Evolutionary conservation across 2,888 invertebrate species (phyloP), one percentile per base, ranked within the genome.

Genomic region (Andrena marginata): DNA sequence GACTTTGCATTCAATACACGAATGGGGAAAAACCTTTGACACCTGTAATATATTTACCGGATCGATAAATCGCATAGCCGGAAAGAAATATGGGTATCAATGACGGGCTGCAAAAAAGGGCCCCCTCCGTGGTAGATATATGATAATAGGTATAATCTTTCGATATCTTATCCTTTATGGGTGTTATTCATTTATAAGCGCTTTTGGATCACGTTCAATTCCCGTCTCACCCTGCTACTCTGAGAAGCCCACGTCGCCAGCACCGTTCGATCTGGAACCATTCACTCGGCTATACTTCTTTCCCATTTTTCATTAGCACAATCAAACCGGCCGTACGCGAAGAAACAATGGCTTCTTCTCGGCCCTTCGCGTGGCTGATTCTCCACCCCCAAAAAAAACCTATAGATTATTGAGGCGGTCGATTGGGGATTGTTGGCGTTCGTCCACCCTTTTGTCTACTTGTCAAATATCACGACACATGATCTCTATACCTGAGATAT

Each of bases 151-250:
- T 82, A 91, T 89, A 89, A 89, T 89, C 86, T 86, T 76, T 80
- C 90, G 86, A 88, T 91, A 91, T 90, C 90, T 92, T 89, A 90
- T 89, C 85, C 80, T 85, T 89, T 85, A 88, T 85, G 88, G 86
- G 80, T 86, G 87, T 90, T 90, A 91, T 90, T 91, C 90, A 89
- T 90, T 92, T 91, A 90, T 91, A 89, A 92, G 88, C 86, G 84
- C 84, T 90, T 91, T 91, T 91, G 91, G 90, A 92, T 90, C 86
- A 88, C 82, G 89, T 92, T 92, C 92, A 91, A 92, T 92, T 91
- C 84, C 82, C 80, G 63, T 74, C 85, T 82, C 82, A 65, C 63
- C 59, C 74, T 71, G 67, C 67, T 29, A 33, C 31, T 64, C 71
- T 63, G 67, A 33, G 63, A 62, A 59, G 49, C 78, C 42, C 77